Percentiles rank a stretch among this genome's conserved stretches.
Conservation (phyloP, 2,113 vertebrate species). For the Xenotilapia leptura region DNA sequence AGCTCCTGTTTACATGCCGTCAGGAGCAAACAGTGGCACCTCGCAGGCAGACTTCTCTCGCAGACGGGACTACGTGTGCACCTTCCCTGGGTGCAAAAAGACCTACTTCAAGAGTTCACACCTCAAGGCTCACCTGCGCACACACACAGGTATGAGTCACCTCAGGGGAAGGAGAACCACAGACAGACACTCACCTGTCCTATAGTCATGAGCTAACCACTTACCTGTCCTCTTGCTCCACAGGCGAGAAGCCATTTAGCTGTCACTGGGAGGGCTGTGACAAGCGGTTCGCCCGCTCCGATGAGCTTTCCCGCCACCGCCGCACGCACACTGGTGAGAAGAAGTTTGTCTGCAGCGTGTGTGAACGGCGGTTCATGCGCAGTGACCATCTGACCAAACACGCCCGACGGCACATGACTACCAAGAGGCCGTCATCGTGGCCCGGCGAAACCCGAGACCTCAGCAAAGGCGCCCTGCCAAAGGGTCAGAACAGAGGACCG, state of each 20-base stretch:
- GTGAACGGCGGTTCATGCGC: slow-evolving; percentile 95
- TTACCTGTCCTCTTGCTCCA: background rate
- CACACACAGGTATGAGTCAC: slow-evolving; percentile 84
- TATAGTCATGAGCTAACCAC: background rate
- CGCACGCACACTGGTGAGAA: slow-evolving; percentile 96
- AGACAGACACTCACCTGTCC: background rate
- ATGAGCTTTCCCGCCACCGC: slow-evolving; percentile 94
- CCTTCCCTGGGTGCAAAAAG: slow-evolving; percentile 90
- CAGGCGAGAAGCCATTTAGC: slow-evolving; percentile 96
- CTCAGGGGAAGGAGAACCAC: background rate
- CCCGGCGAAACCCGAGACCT: slow-evolving; percentile 77
- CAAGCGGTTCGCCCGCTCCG: slow-evolving; percentile 93
- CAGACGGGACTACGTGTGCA: slow-evolving; percentile 89
- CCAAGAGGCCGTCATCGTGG: slow-evolving; percentile 84
- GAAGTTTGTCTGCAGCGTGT: slow-evolving; percentile 88
- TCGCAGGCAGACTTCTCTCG: slow-evolving; percentile 87
- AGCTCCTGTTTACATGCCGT: slow-evolving; percentile 82
- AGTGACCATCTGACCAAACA: slow-evolving; percentile 97
- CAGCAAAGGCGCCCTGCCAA: slow-evolving; percentile 59
- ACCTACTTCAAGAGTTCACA: slow-evolving; percentile 99
- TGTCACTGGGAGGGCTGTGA: slow-evolving; percentile 96
- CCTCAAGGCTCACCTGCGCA: slow-evolving; percentile 96
- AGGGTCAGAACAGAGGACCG: slow-evolving; percentile 46
- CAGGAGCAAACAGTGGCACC: slow-evolving; percentile 41
- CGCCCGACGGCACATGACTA: slow-evolving; percentile 83